Evolutionary conservation across 1,140 invertebrate species (phyloP), one percentile per base, ranked within the genome.

Genomic region (Nixonia krombeini): DNA sequence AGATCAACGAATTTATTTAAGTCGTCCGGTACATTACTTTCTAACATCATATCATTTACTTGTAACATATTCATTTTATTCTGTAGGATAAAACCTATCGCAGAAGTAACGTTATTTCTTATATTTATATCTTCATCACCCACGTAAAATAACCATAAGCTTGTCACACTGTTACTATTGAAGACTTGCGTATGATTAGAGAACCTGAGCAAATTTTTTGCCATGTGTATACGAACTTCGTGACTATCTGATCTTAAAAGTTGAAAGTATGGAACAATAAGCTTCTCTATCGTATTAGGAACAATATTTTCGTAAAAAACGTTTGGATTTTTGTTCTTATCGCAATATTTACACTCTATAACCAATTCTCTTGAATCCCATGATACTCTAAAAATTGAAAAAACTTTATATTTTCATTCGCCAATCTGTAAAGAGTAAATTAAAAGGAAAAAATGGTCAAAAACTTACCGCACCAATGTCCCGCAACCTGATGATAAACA

Each of bases 1-100:
- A 83, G 55, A 67, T 86, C 81, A 8, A 89, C 69, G 49, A 87
- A 84, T 66, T 85, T 62, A 7, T 85, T 75, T 70, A 87, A 86
- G 7, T 84, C 78, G 2, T 70, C 25, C 37, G 79, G 72, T 17
- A 81, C 44, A 18, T 72, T 64, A 47, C 75, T 71, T 47, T 75
- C 59, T 12, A 58, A 16, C 62, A 71, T 18, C 0, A 53, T 28
- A 1, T 49, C 49, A 18, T 49, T 71, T 40, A 53, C 58, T 46
- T 73, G 35, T 9, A 52, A 47, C 10, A 55, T 58, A 23, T 63
- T 57, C 37, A 82, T 74, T 74, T 75, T 79, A 65, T 78, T 86
- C 33, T 51, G 65, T 25, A 85, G 62, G 53, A 85, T 51, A 38
- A 55, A 57, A 3, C 65, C 70, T 38, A 86, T 80, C 7, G 74